Evolutionary conservation across 2,113 vertebrate genomes (phyloP), one percentile per base, ranked within the genome.

Genomic region (Tauraco erythrolophus): DNA sequence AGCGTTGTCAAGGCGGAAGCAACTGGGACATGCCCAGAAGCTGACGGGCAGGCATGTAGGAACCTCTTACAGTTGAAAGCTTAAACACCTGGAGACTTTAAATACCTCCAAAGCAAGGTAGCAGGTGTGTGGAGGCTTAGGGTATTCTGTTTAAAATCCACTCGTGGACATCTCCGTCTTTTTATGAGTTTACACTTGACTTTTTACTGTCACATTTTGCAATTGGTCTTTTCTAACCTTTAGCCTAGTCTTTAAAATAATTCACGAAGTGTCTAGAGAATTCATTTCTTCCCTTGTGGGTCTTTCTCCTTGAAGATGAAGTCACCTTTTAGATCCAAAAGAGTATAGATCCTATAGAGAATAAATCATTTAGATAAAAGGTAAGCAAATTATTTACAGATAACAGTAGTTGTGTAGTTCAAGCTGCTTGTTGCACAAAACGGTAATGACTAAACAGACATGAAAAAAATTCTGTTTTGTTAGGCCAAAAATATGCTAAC

Each of bases 1-100:
- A 0, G 4, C 0, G 0, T 7, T 6, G 5, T 50, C 45, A 28
- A 27, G 41, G 56, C 72, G 53, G 41, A 46, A 71, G 45, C 68
- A 37, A 8, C 0, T 0, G 1, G 57, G 22, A n/a, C 1, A 4
- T 86, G 83, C 62, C 83, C 80, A 19, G 56, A 41, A 89, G 69
- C 48, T 65, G 65, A 6, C 46, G 64, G 46, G 31, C 18, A n/a
- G 56, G 23, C 35, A 6, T 4, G 19, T 2, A 16, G 71, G 66
- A 50, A 80, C 41, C 33, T 80, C 56, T 58, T 70, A 12, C 14
- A 70, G n/a, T 2, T 66, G 91, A 86, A 58, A 86, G 35, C 46
- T 66, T 54, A 43, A 77, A 58, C 45, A 48, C 45, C 51, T 69
- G 57, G 61, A 39, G 78, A 48, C 30, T 46, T 74, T 5, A 56